Evolutionary conservation across 2,888 invertebrate genomes (phyloP), one percentile per base, ranked within the genome.

Genomic region (Cecidostiba fungosa): DNA sequence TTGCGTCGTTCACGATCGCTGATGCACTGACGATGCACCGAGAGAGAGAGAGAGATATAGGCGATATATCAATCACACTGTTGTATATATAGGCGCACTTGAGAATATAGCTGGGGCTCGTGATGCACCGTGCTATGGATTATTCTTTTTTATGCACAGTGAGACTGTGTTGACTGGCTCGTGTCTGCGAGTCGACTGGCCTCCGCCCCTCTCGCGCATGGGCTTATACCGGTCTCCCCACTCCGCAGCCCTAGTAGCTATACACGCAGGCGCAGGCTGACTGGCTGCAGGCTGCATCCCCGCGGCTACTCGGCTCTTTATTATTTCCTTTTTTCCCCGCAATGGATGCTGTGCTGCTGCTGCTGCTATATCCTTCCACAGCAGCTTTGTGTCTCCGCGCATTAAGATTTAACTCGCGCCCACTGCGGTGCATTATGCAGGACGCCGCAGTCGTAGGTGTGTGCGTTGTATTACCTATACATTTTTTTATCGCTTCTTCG

Each of bases 191-290:
- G 90, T 90, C 90, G 90, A 92, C 92, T 92, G 91, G 91, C 90
- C 91, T 91, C 91, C 92, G 92, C 92, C 92, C 92, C 92, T 91
- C 92, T 91, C 92, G 92, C 91, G 91, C 89, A 59, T 84, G 86
- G 86, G 85, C 86, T 87, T 85, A 88, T 87, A 88, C 89, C 89
- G 84, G 84, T 87, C 89, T 88, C 87, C 87, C 43, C 84, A 86
- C 82, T 83, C 86, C 88, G 87, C 66, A 16, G 16, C 29, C 10
- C 59, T 59, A 23, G 23, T 3, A 23, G 43, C 54, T 23, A 23
- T 23, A 23, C 62, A 10, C 10, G 23, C 23, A 50, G 54, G 8
- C 66, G 66, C 66, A 66, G 66, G 26, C 62, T n/a, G n/a, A 10
- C 62, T 6, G 36, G 6, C 62, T 1, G 23, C n/a, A 8, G 23